phyloP scores from a whole-genome alignment of 2,888 invertebrate genomes.

The Ichneumoninae sp. region DNA sequence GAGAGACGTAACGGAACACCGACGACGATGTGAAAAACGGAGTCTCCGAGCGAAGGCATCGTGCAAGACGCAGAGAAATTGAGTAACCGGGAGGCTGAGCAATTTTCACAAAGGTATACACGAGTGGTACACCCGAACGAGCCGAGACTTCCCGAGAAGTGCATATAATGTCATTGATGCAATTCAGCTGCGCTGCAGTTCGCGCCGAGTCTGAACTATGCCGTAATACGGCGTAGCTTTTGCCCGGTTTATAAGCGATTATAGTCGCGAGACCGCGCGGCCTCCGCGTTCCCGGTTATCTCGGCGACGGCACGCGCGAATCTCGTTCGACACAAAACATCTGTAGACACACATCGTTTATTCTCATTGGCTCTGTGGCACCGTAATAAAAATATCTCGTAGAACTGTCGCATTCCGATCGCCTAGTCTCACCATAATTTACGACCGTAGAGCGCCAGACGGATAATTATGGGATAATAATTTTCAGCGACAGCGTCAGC shows the following conservation, averaged over 20 bases:
- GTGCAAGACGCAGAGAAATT: conserved; percentile 31
- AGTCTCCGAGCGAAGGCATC: neutral
- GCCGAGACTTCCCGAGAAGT: conserved; percentile 6
- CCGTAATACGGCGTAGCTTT: neutral
- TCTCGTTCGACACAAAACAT: conserved; percentile 10
- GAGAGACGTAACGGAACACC: conserved; percentile 58
- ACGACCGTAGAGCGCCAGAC: neutral
- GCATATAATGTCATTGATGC: conserved; percentile 34
- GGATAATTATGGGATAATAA: neutral
- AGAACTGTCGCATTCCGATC: neutral
- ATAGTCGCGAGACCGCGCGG: neutral
- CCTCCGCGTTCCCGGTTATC: neutral
- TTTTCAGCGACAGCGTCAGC: neutral
- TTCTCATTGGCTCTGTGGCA: neutral
- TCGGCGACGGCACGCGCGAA: conserved; percentile 37
- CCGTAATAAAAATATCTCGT: conserved; percentile 7
- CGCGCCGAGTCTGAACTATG: neutral
- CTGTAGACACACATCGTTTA: neutral
- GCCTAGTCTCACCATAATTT: conserved; percentile 14
- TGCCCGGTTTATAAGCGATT: neutral
- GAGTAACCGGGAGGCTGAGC: conserved; percentile 48
- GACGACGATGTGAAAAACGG: conserved; percentile 20
- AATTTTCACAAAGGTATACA: conserved; percentile 1
- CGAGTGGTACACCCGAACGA: neutral
- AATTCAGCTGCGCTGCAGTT: conserved; percentile 4